Conservation (phyloP, 2,888 invertebrate species). For the Heliconius erato region DNA sequence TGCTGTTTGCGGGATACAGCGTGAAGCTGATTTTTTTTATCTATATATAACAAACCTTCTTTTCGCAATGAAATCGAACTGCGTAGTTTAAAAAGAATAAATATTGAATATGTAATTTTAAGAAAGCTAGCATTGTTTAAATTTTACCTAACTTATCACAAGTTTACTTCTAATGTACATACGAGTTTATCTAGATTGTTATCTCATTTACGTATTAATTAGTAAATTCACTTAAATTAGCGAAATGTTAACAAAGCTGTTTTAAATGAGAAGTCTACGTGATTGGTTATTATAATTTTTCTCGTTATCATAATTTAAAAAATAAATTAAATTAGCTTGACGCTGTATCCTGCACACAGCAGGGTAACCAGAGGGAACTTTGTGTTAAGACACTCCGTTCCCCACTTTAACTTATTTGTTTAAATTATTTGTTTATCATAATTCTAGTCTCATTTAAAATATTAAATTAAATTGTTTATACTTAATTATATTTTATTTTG, state of each 20-base stretch:
- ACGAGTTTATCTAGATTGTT: neutral
- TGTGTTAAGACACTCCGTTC: too few relatives aligned
- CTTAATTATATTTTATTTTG: neutral
- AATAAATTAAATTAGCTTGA: too few relatives aligned
- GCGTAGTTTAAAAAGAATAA: too few relatives aligned
- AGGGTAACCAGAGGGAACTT: too few relatives aligned
- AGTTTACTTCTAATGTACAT: neutral
- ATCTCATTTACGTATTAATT: neutral
- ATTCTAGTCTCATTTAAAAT: too few relatives aligned
- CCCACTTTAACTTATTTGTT: too few relatives aligned
- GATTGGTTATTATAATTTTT: conserved; percentile 12
- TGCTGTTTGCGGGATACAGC: too few relatives aligned
- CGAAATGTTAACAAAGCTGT: neutral
- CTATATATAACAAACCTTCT: neutral
- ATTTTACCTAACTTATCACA: neutral
- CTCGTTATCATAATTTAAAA: neutral
- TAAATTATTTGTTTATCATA: too few relatives aligned
- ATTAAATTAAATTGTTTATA: too few relatives aligned
- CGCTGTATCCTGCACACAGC: too few relatives aligned
- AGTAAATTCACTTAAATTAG: neutral
- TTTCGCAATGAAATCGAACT: neutral
- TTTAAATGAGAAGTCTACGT: neutral
- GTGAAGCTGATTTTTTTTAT: too few relatives aligned
- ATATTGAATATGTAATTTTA: neutral
- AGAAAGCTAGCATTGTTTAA: neutral